A percentile compares a stretch with the other conserved stretches of the same genome.
These are phyloP conservation scores for Drosophila meridiana DNA, from an alignment of 2,888 invertebrate species.

Conservation along the genomic window DNA sequence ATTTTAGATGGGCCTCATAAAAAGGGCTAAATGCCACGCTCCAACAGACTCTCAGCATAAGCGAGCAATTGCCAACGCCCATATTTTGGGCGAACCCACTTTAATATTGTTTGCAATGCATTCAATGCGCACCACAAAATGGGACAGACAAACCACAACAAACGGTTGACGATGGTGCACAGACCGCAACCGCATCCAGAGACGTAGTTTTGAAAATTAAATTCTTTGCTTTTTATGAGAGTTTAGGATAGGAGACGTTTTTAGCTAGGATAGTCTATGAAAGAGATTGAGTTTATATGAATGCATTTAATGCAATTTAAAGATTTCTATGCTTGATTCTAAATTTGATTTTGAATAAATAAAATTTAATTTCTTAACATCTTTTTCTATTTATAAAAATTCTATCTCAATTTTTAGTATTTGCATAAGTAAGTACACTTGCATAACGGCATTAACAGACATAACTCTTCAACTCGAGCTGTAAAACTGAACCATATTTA, in stretches of 20 bases:
- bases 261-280: too few species aligned
- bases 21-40: constrained; percentile 53
- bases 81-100: constrained; percentile 9
- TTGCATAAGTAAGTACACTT: background rate
- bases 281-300: background rate
- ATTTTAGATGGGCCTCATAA: constrained; percentile 35
- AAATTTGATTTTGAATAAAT: background rate
- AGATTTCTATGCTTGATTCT: background rate
- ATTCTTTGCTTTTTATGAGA: background rate
- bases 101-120: constrained; percentile 32
- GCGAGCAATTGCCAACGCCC: constrained; percentile 29
- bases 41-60: constrained; percentile 27
- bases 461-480: background rate
- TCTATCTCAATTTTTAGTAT: background rate
- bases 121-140: constrained; percentile 38
- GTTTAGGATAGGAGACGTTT: background rate
- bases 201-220: constrained; percentile 10
- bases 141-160: constrained; percentile 54
- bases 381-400: background rate
- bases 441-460: background rate
- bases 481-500: background rate
- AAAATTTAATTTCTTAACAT: background rate
- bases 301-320: background rate
- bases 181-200: constrained; percentile 34
- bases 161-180: constrained; percentile 35